Evolutionary conservation across 2,888 invertebrate species (phyloP), one percentile per base, ranked within the genome.

Genomic region (Trissonchulus latispiculum): DNA sequence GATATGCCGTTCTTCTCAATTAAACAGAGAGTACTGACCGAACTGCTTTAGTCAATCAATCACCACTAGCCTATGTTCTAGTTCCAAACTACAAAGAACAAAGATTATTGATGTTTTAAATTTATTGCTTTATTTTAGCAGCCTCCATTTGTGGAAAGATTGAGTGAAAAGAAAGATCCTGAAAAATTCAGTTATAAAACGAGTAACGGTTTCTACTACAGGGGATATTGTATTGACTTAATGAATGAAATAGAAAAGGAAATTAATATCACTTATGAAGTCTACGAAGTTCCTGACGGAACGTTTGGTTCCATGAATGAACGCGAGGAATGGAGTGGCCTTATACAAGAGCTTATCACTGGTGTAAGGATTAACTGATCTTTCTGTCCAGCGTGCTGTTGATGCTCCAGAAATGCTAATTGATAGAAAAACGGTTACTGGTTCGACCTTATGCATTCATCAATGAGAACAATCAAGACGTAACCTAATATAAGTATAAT

Each of bases 171-270:
- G 77, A 31, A 36, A 31, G 80, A 83, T 68, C 75, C 81, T 75
- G 75, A 83, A 0, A 80, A 82, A 48, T 86, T 81, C 29, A 23
- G 61, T 35, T 68, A 59, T 59, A 3, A 72, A 32, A 32, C 18
- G 69, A 8, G 3, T n/a, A 35, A 8, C 3, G 69, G 31, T 29
- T 36, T 33, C 71, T 78, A 79, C 59, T 80, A 79, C 79, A 78
- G 82, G 73, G 97, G 97, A 3, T 97, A 95, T 83, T 97, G 96
- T 83, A 92, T 96, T 76, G 96, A 97, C 81, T 86, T 97, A 31
- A 90, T 97, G 48, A 88, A 94, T 78, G 90, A 91, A 83, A 93
- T 97, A 73, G 89, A 91, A 48, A 87, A 89, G 74, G 89, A 90
- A 72, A 88, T 95, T 0, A 89, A 91, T 76, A 95, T 96, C 82